Base-by-base conservation (phyloP, 2,888 invertebrate genomes). In the Hydraecia micacea region DNA sequence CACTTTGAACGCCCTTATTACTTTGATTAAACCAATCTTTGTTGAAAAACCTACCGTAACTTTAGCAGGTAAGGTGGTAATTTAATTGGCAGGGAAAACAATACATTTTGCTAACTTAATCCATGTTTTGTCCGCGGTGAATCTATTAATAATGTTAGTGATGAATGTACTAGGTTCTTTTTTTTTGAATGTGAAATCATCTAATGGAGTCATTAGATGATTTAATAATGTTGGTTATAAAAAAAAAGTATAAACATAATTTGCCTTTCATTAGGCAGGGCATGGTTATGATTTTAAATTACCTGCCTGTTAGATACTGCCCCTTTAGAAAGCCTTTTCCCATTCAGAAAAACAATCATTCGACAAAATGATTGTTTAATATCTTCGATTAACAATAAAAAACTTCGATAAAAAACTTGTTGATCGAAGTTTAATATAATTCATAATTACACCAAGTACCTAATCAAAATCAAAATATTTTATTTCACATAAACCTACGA, bases 121-220 rank as follows among this genome's bases (percentile, higher is more conserved):
- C 87, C 86, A 74, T 79, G 82, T 80, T 90, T 90, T 90, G 90
- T 91, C 86, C 78, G 79, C 67, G 81, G 86, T 91, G 89, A 91
- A 89, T 92, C 90, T 91, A 91, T 92, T 92, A 90, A 90, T 91
- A 90, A 90, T 88, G 83, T 84, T 67, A 67, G 80, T 86, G 85
- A 86, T 80, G 79, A 83, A 85, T 77, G 71, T 74, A 77, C 83
- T 74, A n/a, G n/a, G n/a, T n/a, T n/a, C n/a, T n/a, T n/a, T n/a
- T n/a, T n/a, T n/a, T n/a, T n/a, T n/a, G n/a, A n/a, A n/a, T n/a
- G n/a, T n/a, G n/a, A n/a, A n/a, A n/a, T n/a, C n/a, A n/a, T n/a
- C n/a, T n/a, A n/a, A n/a, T n/a, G n/a, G n/a, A n/a, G n/a, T n/a
- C n/a, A n/a, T n/a, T n/a, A n/a, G n/a, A n/a, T n/a, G n/a, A n/a